These are phyloP conservation scores for Steinernema scapterisci DNA, from an alignment of 2,888 invertebrate species.

Conservation along the genomic window DNA sequence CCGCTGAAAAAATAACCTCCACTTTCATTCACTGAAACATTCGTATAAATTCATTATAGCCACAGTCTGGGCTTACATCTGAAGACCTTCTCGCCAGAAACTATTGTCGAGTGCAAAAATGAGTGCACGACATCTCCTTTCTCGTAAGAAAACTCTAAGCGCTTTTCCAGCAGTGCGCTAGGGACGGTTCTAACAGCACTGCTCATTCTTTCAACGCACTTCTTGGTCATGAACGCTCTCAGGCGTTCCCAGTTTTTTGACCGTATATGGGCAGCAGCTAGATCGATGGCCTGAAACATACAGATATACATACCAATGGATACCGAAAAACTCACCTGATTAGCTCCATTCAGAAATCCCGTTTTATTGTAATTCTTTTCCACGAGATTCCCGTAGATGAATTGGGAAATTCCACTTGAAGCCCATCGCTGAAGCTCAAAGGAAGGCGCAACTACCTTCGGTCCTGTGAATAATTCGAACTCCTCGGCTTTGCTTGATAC, in stretches of 20 bases:
- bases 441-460: not conserved
- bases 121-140: slow-evolving; percentile 8
- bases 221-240: not conserved
- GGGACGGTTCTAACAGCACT: not conserved
- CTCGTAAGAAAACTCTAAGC: not conserved
- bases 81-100: not conserved
- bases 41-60: not conserved
- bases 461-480: not conserved
- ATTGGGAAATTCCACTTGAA: not conserved
- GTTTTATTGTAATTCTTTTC: slow-evolving; percentile 1
- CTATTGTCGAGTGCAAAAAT: slow-evolving; percentile 17
- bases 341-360: slow-evolving; percentile 5
- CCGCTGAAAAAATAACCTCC: slow-evolving; percentile 3
- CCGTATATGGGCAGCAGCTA: not conserved
- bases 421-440: slow-evolving; percentile 22
- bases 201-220: not conserved
- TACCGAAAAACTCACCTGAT: not conserved
- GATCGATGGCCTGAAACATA: not conserved
- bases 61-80: not conserved
- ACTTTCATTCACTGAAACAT: not conserved
- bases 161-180: not conserved
- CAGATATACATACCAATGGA: not conserved
- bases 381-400: not conserved
- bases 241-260: not conserved
- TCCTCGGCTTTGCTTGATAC: not conserved